Percentiles rank a stretch among this genome's conserved stretches.
phyloP scores from a whole-genome alignment of 2,888 invertebrate species.

The Eumerus sabulonum region DNA sequence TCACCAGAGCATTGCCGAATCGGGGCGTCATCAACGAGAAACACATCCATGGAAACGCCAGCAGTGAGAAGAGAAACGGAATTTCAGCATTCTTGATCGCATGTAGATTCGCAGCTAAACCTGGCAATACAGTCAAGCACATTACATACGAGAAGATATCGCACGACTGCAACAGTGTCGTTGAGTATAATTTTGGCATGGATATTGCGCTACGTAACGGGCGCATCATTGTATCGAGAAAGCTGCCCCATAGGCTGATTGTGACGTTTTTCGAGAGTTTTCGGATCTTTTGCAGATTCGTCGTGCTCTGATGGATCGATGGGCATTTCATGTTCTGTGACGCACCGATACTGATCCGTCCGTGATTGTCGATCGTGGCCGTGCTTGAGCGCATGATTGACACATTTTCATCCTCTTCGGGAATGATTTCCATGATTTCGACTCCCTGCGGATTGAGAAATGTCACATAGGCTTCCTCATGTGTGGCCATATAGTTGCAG shows the following conservation, averaged over 20 bases:
- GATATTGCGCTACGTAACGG: constrained; percentile 76
- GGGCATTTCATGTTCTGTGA: constrained; percentile 73
- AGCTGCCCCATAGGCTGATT: constrained; percentile 74
- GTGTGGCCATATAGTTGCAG: constrained; percentile 75
- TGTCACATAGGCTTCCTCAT: constrained; percentile 76
- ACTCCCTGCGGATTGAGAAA: constrained; percentile 78
- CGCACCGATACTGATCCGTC: constrained; percentile 69
- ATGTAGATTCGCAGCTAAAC: constrained; percentile 76
- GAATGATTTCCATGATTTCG: constrained; percentile 79
- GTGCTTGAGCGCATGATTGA: constrained; percentile 77
- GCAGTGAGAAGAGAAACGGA: constrained; percentile 77
- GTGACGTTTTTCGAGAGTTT: constrained; percentile 75
- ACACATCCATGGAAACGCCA: constrained; percentile 79
- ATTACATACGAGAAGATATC: constrained; percentile 78
- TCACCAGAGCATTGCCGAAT: constrained; percentile 76
- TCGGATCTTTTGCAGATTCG: constrained; percentile 72
- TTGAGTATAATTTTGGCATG: constrained; percentile 77
- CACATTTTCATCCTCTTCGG: constrained; percentile 77
- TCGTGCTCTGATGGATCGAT: constrained; percentile 62
- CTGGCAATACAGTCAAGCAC: constrained; percentile 77
- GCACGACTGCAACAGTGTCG: constrained; percentile 75
- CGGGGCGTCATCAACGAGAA: constrained; percentile 78
- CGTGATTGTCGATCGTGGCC: constrained; percentile 76
- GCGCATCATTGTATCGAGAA: constrained; percentile 74
- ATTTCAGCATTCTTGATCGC: constrained; percentile 78